A percentile compares a stretch with the other conserved stretches of the same genome.
Evolutionary conservation across 1,140 invertebrate genomes (phyloP).

Genomic region (Brachionus calyciflorus): DNA sequence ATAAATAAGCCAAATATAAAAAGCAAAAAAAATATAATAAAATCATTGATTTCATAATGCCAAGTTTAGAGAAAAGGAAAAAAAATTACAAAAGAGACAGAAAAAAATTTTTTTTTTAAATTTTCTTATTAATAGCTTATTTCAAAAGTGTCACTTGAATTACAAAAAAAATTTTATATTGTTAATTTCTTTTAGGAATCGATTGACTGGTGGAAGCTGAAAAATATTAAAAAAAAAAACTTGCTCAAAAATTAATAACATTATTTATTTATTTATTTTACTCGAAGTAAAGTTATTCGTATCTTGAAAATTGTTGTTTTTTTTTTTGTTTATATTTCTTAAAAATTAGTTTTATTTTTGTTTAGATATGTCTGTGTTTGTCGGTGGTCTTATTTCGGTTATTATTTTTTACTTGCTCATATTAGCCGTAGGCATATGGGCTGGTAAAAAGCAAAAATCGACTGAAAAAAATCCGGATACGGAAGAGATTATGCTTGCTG

Average conservation of each 20-base stretch:
- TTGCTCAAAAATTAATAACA: too few relatives aligned
- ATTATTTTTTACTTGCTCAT: constrained; percentile 89
- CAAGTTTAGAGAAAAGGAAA: too few relatives aligned
- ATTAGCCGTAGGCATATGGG: constrained; percentile 88
- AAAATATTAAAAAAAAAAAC: too few relatives aligned
- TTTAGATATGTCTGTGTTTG: constrained; percentile 36
- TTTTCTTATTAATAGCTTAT: too few relatives aligned
- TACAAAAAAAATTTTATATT: too few relatives aligned
- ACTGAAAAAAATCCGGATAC: constrained; percentile 76
- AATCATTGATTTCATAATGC: constrained; percentile 8
- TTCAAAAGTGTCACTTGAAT: too few relatives aligned
- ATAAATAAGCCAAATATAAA: not conserved
- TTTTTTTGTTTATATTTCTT: constrained; percentile 14
- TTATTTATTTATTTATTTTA: too few relatives aligned
- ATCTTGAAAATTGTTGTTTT: not conserved
- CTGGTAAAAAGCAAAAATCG: constrained; percentile 70
- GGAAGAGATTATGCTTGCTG: constrained; percentile 94
- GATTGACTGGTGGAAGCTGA: too few relatives aligned
- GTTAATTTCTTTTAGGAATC: too few relatives aligned
- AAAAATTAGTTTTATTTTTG: not conserved
- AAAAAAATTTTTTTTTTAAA: not conserved
- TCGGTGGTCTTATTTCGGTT: constrained; percentile 81
- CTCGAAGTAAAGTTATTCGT: too few relatives aligned
- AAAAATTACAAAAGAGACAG: not conserved
- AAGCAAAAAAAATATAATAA: too few relatives aligned